Conservation (phyloP, 2,113 vertebrate species). For the Arenaria interpres region DNA sequence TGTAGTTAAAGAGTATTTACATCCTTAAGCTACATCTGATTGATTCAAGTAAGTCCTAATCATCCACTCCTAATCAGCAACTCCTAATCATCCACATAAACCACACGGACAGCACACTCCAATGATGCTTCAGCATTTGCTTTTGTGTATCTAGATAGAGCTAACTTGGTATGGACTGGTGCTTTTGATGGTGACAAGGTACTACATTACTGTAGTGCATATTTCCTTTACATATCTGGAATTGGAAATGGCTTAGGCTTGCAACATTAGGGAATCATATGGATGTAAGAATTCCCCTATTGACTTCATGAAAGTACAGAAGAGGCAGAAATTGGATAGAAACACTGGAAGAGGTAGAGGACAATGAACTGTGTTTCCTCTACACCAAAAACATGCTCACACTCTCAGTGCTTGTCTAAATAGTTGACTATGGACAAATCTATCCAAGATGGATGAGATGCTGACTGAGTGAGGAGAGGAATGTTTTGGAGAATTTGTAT, state of each 20-base stretch:
- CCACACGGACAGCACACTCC: neutral
- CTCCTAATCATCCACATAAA: neutral
- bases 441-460: neutral
- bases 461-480: neutral
- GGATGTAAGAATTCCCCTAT: neutral
- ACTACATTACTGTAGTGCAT: neutral
- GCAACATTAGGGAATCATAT: neutral
- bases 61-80: neutral
- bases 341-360: neutral
- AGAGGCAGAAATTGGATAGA: neutral
- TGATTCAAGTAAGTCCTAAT: neutral
- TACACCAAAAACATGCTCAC: neutral
- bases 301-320: neutral
- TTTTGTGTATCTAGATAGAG: neutral
- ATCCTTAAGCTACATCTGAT: neutral
- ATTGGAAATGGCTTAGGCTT: neutral
- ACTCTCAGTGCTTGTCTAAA: neutral
- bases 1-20: neutral
- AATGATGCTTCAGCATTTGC: neutral
- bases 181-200: neutral
- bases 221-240: neutral
- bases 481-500: neutral
- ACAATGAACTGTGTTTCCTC: neutral
- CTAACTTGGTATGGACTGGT: neutral
- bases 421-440: neutral